Percentiles rank a stretch among this genome's conserved stretches.
Conservation (phyloP, 2,797 vertebrate genomes). For the Anas georgica region DNA sequence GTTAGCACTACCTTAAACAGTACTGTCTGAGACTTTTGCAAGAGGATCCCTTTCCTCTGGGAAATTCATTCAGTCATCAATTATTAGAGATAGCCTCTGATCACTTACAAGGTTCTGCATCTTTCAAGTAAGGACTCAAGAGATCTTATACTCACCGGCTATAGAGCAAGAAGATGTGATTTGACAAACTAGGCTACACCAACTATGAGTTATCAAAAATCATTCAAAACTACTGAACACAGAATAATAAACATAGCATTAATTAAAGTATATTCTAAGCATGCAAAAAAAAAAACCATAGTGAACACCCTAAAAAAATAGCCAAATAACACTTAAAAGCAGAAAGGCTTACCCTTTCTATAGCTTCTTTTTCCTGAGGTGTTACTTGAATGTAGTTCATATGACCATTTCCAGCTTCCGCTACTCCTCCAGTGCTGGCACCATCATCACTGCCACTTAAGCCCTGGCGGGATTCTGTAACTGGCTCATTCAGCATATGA, state of each 20-base stretch:
- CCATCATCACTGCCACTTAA: conserved; percentile 70
- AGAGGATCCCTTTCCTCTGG: not conserved
- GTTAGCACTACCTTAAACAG: not conserved
- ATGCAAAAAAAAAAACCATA: not conserved
- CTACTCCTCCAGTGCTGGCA: conserved; percentile 75
- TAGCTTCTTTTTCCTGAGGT: conserved; percentile 97
- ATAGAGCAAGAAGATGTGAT: not conserved
- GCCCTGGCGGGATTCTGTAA: conserved; percentile 83
- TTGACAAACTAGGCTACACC: not conserved
- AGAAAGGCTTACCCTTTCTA: conserved; percentile 88
- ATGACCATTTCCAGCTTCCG: conserved; percentile 84
- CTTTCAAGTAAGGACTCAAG: not conserved
- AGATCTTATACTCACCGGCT: not conserved
- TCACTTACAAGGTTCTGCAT: not conserved
- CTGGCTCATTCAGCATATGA: conserved; percentile 96
- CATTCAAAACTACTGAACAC: not conserved
- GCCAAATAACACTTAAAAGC: not conserved
- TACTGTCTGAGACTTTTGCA: not conserved
- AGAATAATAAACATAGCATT: not conserved
- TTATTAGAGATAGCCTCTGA: not conserved
- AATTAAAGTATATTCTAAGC: not conserved
- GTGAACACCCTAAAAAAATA: not conserved
- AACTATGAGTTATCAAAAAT: not conserved
- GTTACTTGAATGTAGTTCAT: conserved; percentile 98
- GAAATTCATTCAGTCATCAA: not conserved